phyloP scores from a whole-genome alignment of 2,113 vertebrate species.

The Indicator indicator region DNA sequence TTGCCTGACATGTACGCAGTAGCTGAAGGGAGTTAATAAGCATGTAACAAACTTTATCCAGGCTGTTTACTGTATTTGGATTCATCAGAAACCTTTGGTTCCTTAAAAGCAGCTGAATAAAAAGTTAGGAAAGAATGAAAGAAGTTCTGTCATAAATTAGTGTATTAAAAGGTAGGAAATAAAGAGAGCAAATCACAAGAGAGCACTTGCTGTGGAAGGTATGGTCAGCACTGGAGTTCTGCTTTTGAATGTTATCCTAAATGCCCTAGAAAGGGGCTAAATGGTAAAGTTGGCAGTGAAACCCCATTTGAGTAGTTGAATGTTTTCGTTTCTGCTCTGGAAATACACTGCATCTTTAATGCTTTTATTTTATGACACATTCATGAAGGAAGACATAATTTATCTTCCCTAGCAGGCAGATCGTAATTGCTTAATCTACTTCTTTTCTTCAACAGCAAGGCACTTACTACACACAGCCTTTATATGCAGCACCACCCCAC shows the following conservation, averaged over 20 bases:
- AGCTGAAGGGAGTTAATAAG: not conserved
- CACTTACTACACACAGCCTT: constrained; percentile 95
- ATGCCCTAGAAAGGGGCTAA: not conserved
- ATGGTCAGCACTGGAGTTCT: not conserved
- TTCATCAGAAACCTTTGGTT: not conserved
- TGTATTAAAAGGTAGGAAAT: not conserved
- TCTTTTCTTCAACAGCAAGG: constrained; percentile 86
- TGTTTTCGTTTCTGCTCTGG: not conserved
- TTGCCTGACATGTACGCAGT: fast-evolving
- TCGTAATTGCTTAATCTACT: not conserved
- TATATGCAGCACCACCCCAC: constrained; percentile 96
- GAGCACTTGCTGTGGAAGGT: not conserved
- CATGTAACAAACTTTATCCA: not conserved
- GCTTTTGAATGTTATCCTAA: not conserved
- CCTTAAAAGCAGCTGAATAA: not conserved
- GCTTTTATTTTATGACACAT: not conserved
- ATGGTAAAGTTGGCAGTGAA: not conserved
- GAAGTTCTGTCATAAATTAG: not conserved
- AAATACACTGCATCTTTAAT: not conserved
- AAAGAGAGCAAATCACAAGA: not conserved
- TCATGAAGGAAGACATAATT: not conserved
- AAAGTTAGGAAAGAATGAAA: not conserved
- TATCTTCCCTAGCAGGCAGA: not conserved
- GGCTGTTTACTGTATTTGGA: not conserved
- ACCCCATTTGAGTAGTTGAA: not conserved